Base-by-base conservation (phyloP, 1,140 invertebrate genomes). In the Leptonema lineaticorne region DNA sequence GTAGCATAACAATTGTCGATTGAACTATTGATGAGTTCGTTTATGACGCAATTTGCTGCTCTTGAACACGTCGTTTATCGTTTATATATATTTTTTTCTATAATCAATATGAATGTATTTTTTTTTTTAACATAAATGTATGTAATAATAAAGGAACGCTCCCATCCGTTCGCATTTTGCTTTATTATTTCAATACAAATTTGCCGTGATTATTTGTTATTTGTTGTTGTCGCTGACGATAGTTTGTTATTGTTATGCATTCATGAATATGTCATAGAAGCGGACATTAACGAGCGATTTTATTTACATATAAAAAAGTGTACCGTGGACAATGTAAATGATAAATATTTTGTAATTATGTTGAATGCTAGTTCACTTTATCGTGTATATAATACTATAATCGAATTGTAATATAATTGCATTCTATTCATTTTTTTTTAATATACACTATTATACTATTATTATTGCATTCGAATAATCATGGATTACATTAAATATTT, bases 281-380 rank as follows among this genome's bases (percentile, higher is more conserved):
- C n/a, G n/a, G 5, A 41, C 37, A 41, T 41, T 41, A 41, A 41
- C 9, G 37, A 41, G n/a, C 48, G 11, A 53, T 53, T 53, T 53
- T 53, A 53, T 53, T 53, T 53, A 53, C 48, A 53, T 53, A 53
- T 26, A 53, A 53, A 53, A 53, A 53, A 20, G 37, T n/a, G n/a
- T n/a, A n/a, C n/a, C n/a, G n/a, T n/a, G n/a, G n/a, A n/a, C n/a
- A n/a, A n/a, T n/a, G n/a, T n/a, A n/a, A n/a, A n/a, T n/a, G n/a
- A n/a, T n/a, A n/a, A n/a, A n/a, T n/a, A n/a, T n/a, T n/a, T n/a
- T n/a, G n/a, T n/a, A n/a, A n/a, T n/a, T n/a, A n/a, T n/a, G n/a
- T n/a, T n/a, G n/a, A n/a, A n/a, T n/a, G n/a, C n/a, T n/a, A n/a
- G n/a, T n/a, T n/a, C n/a, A n/a, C n/a, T n/a, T n/a, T n/a, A n/a